phyloP scores from a whole-genome alignment of 2,113 vertebrate genomes.

The Urocitellus parryii region DNA sequence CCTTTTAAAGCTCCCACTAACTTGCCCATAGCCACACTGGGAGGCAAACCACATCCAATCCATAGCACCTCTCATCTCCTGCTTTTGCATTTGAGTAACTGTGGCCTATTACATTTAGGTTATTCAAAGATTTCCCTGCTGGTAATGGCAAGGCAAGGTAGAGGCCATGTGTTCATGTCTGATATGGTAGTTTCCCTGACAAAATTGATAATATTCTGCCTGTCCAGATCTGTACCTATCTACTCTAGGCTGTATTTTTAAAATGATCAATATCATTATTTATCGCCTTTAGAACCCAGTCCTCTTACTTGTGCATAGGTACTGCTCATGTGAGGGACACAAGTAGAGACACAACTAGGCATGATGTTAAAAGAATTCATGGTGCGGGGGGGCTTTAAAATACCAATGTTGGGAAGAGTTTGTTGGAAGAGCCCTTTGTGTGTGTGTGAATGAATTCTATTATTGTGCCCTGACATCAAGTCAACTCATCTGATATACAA shows the following conservation, averaged over 20 bases:
- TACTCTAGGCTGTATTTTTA: background rate
- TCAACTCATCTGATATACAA: background rate
- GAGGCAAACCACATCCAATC: background rate
- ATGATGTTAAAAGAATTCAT: conserved; percentile 66
- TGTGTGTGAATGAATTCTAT: background rate
- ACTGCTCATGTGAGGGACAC: conserved; percentile 67
- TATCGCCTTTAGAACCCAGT: conserved; percentile 72
- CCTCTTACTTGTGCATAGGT: conserved; percentile 70
- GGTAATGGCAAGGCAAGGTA: background rate
- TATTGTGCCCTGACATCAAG: background rate
- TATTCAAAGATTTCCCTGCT: background rate
- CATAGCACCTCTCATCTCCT: background rate
- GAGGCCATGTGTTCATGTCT: background rate
- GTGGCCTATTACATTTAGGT: background rate
- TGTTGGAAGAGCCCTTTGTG: background rate
- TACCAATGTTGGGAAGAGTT: background rate
- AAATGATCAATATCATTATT: conserved; percentile 60
- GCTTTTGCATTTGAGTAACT: background rate
- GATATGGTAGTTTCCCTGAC: background rate
- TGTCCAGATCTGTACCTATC: background rate
- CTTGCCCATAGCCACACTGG: background rate
- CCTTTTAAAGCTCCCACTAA: background rate
- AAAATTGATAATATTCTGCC: background rate
- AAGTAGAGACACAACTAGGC: conserved; percentile 70
- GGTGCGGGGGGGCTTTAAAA: background rate